Evolutionary conservation across 2,113 vertebrate species (phyloP).

Genomic region (Morone saxatilis): DNA sequence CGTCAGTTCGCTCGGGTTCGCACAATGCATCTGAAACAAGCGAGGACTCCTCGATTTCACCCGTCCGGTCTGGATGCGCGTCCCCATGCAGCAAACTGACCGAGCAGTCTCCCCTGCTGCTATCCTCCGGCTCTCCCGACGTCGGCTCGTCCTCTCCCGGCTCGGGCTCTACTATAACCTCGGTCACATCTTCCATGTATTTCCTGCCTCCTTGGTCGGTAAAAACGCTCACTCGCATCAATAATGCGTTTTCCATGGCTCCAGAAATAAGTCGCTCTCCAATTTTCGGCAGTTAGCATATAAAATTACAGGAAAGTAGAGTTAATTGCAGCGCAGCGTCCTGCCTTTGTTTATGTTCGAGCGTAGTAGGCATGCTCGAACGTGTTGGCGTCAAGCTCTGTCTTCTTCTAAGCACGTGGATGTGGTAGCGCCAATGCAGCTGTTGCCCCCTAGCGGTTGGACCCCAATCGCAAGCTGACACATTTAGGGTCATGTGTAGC

Average conservation of each 20-base stretch:
- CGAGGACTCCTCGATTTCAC: neutral
- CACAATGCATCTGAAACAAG: slow-evolving; percentile 5
- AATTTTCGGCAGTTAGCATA: slow-evolving; percentile 3
- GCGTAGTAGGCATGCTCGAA: slow-evolving; percentile 80
- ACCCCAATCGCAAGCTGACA: neutral
- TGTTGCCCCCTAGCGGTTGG: slow-evolving; percentile 45
- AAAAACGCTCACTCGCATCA: slow-evolving; percentile 92
- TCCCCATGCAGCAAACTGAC: neutral
- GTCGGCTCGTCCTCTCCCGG: slow-evolving; percentile 83
- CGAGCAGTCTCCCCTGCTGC: slow-evolving; percentile 26
- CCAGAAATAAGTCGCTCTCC: neutral
- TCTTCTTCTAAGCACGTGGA: slow-evolving; percentile 22
- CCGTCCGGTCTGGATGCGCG: neutral
- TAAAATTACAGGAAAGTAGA: slow-evolving; percentile 1
- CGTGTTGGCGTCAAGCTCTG: slow-evolving; percentile 67
- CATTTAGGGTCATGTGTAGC: too few species aligned
- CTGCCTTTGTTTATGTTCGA: slow-evolving; percentile 82
- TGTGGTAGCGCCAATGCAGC: neutral
- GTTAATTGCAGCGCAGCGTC: slow-evolving; percentile 31
- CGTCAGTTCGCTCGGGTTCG: slow-evolving; percentile 33
- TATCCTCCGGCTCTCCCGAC: slow-evolving; percentile 68
- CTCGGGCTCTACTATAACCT: slow-evolving; percentile 92
- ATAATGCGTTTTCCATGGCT: slow-evolving; percentile 87
- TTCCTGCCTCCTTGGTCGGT: slow-evolving; percentile 95
- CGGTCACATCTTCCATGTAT: slow-evolving; percentile 97